phyloP scores from a whole-genome alignment of 2,113 vertebrate species.

The Pipra filicauda region DNA sequence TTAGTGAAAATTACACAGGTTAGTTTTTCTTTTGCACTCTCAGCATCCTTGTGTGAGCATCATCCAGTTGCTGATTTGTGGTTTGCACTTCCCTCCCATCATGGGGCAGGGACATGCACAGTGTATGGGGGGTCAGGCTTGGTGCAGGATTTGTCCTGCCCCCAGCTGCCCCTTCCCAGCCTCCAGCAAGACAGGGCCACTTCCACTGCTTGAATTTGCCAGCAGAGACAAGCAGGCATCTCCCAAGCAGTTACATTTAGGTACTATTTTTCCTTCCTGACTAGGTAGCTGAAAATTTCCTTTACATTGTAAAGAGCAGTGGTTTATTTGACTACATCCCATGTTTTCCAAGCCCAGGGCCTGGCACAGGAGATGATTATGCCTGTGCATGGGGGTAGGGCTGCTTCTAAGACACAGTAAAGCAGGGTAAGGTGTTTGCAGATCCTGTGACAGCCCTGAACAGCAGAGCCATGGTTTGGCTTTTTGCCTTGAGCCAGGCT shows the following conservation, averaged over 20 bases:
- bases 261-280: neutral
- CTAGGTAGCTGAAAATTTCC: neutral
- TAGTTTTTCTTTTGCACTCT: neutral
- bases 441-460: neutral
- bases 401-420: neutral
- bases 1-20: neutral
- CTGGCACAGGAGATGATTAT: neutral
- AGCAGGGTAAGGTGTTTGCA: neutral
- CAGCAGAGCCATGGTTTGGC: neutral
- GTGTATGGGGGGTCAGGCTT: accelerated
- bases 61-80: neutral
- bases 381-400: neutral
- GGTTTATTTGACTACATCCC: neutral
- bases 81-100: neutral
- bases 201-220: neutral
- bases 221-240: neutral
- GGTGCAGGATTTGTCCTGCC: neutral
- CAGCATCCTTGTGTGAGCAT: neutral
- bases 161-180: neutral
- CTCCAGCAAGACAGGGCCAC: neutral
- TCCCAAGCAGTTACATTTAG: neutral
- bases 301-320: neutral
- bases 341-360: neutral
- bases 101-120: neutral
- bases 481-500: neutral